Percentiles rank a stretch among this genome's conserved stretches.
Conservation (phyloP, 2,888 invertebrate genomes). For the Drosophila borealis region DNA sequence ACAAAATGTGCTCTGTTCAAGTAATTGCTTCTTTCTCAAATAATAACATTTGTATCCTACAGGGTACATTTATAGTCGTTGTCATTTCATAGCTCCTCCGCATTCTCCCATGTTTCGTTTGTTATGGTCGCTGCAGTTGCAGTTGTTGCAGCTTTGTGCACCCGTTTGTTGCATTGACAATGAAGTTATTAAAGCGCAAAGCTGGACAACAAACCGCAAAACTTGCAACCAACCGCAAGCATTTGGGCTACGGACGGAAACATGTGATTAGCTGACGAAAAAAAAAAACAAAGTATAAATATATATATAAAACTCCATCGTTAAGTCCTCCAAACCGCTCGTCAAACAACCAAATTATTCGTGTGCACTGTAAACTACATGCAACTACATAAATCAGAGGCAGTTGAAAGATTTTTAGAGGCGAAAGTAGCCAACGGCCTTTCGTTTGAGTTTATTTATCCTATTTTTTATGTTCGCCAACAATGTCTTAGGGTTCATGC, state of each 20-base stretch:
- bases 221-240: conserved; percentile 41
- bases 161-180: conserved; percentile 73
- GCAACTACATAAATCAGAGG: conserved; percentile 45
- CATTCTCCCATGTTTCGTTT: conserved; percentile 13
- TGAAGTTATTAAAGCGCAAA: conserved; percentile 79
- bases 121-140: conserved; percentile 20
- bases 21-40: background rate
- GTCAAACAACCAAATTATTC: conserved; percentile 28
- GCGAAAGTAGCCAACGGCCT: conserved; percentile 40
- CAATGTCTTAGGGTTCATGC: conserved; percentile 1
- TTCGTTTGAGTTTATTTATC: conserved; percentile 1
- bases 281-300: conserved; percentile 18
- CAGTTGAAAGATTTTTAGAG: conserved; percentile 26
- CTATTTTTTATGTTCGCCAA: background rate
- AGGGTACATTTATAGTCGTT: conserved; percentile 16
- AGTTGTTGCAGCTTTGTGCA: conserved; percentile 46
- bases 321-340: too few species aligned
- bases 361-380: conserved; percentile 37
- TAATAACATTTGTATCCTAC: background rate
- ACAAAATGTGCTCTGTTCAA: background rate
- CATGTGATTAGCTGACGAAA: conserved; percentile 57
- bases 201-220: conserved; percentile 54
- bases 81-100: background rate
- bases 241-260: conserved; percentile 49
- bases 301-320: conserved; percentile 7